Evolutionary conservation across 2,113 vertebrate species (phyloP).

Genomic region (Capreolus pygargus): DNA sequence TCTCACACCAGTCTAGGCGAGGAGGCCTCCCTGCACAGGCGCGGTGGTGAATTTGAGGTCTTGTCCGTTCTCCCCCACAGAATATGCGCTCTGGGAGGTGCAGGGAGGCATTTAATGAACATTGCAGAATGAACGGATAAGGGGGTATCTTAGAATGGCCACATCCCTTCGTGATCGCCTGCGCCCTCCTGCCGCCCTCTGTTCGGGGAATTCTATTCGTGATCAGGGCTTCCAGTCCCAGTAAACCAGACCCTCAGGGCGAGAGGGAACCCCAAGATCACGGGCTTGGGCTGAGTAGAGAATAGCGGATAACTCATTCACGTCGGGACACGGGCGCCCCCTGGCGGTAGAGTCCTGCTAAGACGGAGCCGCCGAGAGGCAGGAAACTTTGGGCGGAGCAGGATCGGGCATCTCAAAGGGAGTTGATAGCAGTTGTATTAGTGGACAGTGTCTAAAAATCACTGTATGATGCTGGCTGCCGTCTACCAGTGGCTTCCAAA

Average conservation of each 20-base stretch:
- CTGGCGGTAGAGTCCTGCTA: neutral
- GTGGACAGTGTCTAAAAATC: neutral
- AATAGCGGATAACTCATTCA: neutral
- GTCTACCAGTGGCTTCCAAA: neutral
- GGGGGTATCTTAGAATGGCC: neutral
- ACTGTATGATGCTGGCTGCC: neutral
- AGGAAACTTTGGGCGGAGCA: rapidly evolving
- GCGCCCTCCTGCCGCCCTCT: neutral
- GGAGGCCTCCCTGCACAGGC: neutral
- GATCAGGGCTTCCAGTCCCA: neutral
- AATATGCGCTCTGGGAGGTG: neutral
- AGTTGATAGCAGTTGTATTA: rapidly evolving
- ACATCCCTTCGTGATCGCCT: neutral
- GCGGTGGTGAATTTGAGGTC: no score
- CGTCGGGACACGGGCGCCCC: neutral
- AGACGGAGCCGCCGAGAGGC: no score
- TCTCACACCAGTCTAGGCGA: neutral
- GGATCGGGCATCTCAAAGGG: neutral
- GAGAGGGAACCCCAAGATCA: neutral
- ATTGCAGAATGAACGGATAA: neutral
- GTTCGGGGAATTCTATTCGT: neutral
- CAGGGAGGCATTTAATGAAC: neutral
- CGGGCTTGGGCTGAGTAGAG: rapidly evolving
- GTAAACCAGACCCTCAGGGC: rapidly evolving
- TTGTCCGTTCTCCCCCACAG: neutral